phyloP scores from a whole-genome alignment of 2,888 invertebrate species.

The Andrena praecox region DNA sequence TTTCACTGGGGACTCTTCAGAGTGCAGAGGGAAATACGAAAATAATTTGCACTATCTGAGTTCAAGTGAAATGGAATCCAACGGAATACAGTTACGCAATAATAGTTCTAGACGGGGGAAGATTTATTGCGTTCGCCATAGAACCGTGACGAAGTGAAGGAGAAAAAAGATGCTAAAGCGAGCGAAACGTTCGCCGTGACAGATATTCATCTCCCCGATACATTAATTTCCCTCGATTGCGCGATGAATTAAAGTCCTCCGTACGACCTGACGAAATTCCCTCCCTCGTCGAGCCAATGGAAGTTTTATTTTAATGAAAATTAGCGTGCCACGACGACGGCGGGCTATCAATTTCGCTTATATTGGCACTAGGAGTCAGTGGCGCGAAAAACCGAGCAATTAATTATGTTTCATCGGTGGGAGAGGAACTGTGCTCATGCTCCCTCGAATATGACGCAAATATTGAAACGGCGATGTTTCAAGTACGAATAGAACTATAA shows the following conservation, averaged over 20 bases:
- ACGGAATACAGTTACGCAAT: constrained; percentile 23
- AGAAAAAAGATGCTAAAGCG: constrained; percentile 4
- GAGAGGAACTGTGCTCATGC: constrained; percentile 19
- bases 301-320: constrained; percentile 72
- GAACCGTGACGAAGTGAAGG: neutral
- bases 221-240: constrained; percentile 66
- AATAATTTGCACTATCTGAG: no score
- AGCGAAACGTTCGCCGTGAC: constrained; percentile 21
- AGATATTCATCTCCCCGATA: constrained; percentile 47
- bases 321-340: constrained; percentile 53
- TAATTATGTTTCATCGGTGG: constrained; percentile 48
- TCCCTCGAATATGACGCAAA: constrained; percentile 29
- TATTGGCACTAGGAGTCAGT: constrained; percentile 57
- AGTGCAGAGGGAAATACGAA: no score
- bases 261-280: constrained; percentile 44
- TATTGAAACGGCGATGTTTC: constrained; percentile 16
- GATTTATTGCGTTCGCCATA: constrained; percentile 42
- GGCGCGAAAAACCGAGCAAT: constrained; percentile 69
- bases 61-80: neutral
- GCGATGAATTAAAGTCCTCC: constrained; percentile 41
- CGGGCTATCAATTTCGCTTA: constrained; percentile 67
- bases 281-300: constrained; percentile 35
- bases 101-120: constrained; percentile 26
- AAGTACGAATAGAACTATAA: neutral
- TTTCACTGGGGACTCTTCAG: no score